These are phyloP conservation scores for Oreortyx pictus DNA, from an alignment of 2,797 vertebrate species.

Conservation along the genomic window DNA sequence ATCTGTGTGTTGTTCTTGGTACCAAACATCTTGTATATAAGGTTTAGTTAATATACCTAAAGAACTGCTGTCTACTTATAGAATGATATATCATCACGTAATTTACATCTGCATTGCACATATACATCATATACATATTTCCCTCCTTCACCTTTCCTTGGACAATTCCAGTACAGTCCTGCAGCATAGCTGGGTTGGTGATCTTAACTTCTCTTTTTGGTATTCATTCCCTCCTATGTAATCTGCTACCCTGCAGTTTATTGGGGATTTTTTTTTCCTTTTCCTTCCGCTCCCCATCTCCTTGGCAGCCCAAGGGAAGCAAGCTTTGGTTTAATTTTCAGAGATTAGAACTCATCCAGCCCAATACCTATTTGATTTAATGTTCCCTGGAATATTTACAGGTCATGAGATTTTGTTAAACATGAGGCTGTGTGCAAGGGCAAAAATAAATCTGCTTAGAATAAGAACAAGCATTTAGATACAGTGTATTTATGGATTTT, in stretches of 20 bases:
- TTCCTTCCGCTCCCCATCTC: neutral
- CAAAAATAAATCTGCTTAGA: neutral
- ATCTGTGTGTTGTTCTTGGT: neutral
- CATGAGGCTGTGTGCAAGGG: neutral
- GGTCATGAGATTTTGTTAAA: neutral
- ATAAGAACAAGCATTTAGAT: neutral
- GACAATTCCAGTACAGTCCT: neutral
- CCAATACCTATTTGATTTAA: constrained; percentile 11
- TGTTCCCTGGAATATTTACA: constrained; percentile 25
- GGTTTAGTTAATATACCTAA: neutral
- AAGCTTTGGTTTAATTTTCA: constrained; percentile 28
- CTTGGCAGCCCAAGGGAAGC: constrained; percentile 9
- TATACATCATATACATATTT: neutral
- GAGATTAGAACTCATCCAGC: neutral
- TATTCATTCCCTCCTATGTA: neutral
- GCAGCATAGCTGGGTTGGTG: neutral
- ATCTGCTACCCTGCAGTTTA: neutral
- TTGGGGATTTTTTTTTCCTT: neutral
- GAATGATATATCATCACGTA: neutral
- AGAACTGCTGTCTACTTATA: neutral
- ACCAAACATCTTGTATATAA: neutral
- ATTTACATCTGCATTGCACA: neutral
- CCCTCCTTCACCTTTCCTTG: neutral
- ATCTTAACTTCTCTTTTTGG: neutral
- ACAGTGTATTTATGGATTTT: neutral